phyloP scores from a whole-genome alignment of 2,113 vertebrate species.

The Neoarius graeffei region DNA sequence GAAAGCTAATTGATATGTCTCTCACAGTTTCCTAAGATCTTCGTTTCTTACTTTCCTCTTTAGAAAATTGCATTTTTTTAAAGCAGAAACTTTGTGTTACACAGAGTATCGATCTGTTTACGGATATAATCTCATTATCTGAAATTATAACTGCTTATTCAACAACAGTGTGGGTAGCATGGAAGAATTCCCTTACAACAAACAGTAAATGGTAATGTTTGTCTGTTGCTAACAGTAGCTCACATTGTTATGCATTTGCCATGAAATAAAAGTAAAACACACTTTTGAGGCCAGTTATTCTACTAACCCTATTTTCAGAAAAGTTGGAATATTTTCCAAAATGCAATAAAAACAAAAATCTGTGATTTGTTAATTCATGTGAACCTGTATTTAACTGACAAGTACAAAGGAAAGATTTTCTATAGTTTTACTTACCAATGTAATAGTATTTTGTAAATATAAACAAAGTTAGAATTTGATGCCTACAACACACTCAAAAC shows the following conservation, averaged over 20 bases:
- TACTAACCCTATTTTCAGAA: no score
- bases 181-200: neutral
- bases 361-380: no score
- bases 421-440: no score
- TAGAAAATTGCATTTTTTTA: neutral
- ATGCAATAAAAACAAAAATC: no score
- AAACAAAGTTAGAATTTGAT: no score
- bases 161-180: neutral
- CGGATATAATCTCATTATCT: neutral
- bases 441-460: no score
- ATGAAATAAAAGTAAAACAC: neutral
- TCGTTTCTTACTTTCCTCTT: neutral
- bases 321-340: no score
- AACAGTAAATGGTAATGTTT: neutral
- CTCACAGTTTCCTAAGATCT: neutral
- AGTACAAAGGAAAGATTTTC: no score
- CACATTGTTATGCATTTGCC: neutral
- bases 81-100: neutral
- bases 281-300: neutral
- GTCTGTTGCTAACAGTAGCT: neutral
- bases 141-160: neutral
- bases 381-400: no score
- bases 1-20: neutral
- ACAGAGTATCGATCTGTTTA: neutral
- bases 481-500: no score